These are phyloP conservation scores for Phaethon lepturus DNA, from an alignment of 2,113 vertebrate genomes.

Conservation along the genomic window DNA sequence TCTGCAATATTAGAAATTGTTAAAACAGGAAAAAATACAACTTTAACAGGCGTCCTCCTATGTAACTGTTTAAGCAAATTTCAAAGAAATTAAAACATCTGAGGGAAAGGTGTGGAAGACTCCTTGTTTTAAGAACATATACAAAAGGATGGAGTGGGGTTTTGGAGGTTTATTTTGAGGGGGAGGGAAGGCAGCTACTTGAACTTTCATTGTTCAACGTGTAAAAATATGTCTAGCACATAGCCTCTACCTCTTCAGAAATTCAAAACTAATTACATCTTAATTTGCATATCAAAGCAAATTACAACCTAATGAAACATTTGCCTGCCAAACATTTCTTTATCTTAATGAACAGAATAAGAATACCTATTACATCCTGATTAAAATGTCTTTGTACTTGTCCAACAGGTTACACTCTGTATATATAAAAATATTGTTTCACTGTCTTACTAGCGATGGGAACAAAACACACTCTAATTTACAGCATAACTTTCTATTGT, in stretches of 20 bases:
- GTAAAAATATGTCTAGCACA: conserved; percentile 72
- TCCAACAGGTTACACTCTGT: conserved; percentile 46
- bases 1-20: too few relatives aligned
- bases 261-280: conserved; percentile 78
- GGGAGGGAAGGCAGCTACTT: conserved; percentile 27
- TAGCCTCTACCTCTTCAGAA: conserved; percentile 71
- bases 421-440: conserved; percentile 14
- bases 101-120: not conserved
- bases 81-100: not conserved
- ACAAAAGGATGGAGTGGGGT: not conserved
- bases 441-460: not conserved
- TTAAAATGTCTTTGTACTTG: conserved; percentile 66
- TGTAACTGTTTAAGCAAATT: not conserved
- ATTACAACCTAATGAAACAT: conserved; percentile 79
- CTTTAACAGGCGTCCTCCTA: not conserved
- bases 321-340: conserved; percentile 76
- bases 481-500: not conserved
- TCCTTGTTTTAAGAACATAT: not conserved
- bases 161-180: not conserved
- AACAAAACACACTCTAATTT: conserved; percentile 47
- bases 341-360: conserved; percentile 78
- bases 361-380: conserved; percentile 66
- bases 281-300: conserved; percentile 83
- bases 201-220: conserved; percentile 56
- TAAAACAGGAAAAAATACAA: not conserved